Base-by-base conservation (phyloP, 2,888 invertebrate genomes). In the Temnothorax rugatulus region DNA sequence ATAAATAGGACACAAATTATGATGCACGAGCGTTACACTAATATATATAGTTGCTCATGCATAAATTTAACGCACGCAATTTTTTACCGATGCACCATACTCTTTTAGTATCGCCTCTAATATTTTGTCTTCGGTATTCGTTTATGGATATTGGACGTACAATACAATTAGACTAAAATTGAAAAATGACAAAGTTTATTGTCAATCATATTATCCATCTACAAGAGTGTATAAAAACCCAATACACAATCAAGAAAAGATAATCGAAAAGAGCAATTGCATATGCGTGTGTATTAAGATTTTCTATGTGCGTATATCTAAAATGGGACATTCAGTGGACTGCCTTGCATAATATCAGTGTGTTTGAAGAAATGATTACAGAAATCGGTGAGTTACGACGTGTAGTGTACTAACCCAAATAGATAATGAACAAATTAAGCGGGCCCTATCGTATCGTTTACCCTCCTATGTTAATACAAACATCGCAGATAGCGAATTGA, bases 381-480 rank as follows among this genome's bases (percentile, higher is more conserved):
- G 52, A 82, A 82, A 85, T 86, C 50, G 71, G 59, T 81, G 86
- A 85, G 52, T 85, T 85, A 66, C 69, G 74, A 76, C 71, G 82
- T 59, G 68, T 77, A 47, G 34, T 44, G 75, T 84, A 85, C 84
- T 92, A 92, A 93, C 93, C 93, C 90, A 93, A 89, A 93, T 93
- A 93, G 93, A 93, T 93, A 93, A 92, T 91, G 88, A 90, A 89
- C 77, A 90, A 90, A 87, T 86, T 77, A 87, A 90, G 91, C 90
- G 90, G 91, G 91, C 84, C 88, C 85, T 91, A 91, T 92, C 79
- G 76, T 79, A 82, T 86, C 83, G 74, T 82, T 81, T 87, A 84
- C 86, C 84, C 71, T 82, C 63, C 82, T 85, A 87, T 90, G 89
- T 86, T 87, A 85, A 87, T 87, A 83, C 83, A 85, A 86, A 84